Conservation (phyloP, 2,797 vertebrate genomes). For the Brachymystax lenok region DNA sequence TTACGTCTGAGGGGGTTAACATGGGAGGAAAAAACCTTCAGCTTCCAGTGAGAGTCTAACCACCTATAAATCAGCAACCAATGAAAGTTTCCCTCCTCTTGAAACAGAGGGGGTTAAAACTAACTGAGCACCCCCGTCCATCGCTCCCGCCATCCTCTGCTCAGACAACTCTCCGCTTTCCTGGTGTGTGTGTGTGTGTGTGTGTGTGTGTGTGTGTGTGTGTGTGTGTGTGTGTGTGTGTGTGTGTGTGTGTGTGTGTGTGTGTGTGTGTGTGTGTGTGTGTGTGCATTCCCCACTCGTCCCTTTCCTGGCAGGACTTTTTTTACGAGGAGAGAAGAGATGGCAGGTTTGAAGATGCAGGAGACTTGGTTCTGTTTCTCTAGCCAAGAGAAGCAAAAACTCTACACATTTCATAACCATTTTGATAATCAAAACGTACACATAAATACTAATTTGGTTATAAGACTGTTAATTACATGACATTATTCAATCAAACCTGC, state of each 20-base stretch:
- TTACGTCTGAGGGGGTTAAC: conserved; percentile 60
- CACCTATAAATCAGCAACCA: conserved; percentile 74
- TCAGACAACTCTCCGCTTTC: conserved; percentile 1
- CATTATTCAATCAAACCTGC: neutral
- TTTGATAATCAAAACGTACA: neutral
- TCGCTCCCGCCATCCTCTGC: conserved; percentile 38
- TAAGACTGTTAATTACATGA: neutral
- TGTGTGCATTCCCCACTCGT: neutral
- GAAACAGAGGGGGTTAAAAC: conserved; percentile 72
- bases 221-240: neutral
- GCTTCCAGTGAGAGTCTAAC: conserved; percentile 60
- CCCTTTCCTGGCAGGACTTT: conserved; percentile 60
- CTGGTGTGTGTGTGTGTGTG: neutral
- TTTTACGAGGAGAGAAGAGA: conserved; percentile 74
- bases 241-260: neutral
- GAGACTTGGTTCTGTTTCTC: conserved; percentile 16
- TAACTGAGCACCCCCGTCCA: conserved; percentile 62
- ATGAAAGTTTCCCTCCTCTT: conserved; percentile 70
- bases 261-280: neutral
- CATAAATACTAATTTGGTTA: neutral
- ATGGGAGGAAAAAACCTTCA: conserved; percentile 56
- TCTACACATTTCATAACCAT: neutral
- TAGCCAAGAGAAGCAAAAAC: neutral
- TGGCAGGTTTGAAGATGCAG: conserved; percentile 28
- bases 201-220: neutral